These are phyloP conservation scores for Ictalurus punctatus DNA, from an alignment of 2,113 vertebrate genomes.

Conservation along the genomic window DNA sequence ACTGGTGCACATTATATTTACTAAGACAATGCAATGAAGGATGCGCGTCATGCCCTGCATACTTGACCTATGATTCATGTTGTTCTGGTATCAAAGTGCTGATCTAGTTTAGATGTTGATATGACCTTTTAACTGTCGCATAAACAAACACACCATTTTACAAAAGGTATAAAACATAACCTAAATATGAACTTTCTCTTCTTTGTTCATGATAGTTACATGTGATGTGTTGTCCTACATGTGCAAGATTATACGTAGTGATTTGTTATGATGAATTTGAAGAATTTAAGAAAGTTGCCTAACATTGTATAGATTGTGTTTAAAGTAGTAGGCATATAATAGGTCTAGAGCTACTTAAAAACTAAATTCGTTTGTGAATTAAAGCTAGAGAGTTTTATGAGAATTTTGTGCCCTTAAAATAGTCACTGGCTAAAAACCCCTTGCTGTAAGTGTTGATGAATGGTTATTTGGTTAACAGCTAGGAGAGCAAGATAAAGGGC, in stretches of 20 bases:
- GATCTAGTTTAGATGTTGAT: neutral
- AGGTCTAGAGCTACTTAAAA: neutral
- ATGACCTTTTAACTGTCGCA: neutral
- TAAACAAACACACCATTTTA: too few relatives aligned
- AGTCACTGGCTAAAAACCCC: neutral
- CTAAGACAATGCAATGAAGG: neutral
- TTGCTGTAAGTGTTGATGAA: neutral
- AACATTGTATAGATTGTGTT: neutral
- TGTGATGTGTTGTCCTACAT: neutral
- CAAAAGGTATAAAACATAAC: neutral
- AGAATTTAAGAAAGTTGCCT: neutral
- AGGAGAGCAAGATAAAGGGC: neutral
- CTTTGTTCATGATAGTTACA: neutral
- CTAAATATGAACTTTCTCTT: neutral
- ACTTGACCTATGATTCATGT: neutral
- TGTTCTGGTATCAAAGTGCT: neutral
- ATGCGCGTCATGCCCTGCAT: neutral
- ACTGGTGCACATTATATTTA: neutral
- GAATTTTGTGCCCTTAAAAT: neutral
- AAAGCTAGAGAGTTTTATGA: too few relatives aligned
- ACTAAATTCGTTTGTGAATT: too few relatives aligned
- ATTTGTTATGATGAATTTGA: too few relatives aligned
- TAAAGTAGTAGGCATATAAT: neutral
- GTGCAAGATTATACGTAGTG: neutral
- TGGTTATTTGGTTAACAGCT: neutral